These are phyloP conservation scores for Alexandromys fortis DNA, from an alignment of 2,113 vertebrate species.

Conservation along the genomic window DNA sequence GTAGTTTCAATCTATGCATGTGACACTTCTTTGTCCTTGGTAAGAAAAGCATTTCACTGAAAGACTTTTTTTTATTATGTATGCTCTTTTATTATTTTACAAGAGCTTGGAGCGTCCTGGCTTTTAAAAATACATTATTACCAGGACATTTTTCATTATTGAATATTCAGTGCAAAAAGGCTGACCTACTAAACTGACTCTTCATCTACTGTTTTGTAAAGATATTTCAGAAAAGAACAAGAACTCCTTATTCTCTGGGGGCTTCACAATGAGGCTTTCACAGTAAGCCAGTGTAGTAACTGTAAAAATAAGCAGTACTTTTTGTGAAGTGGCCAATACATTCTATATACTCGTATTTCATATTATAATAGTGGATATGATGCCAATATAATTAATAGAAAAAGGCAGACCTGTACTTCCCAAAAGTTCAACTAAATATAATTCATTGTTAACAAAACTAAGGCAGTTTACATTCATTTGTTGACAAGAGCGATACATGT, in stretches of 20 bases:
- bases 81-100: neutral
- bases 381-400: neutral
- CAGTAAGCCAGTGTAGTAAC: too few species aligned
- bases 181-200: neutral
- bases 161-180: neutral
- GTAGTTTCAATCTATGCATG: neutral
- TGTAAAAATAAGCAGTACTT: neutral
- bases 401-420: rapidly evolving
- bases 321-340: too few species aligned
- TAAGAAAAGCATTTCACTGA: neutral
- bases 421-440: neutral
- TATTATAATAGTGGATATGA: too few species aligned
- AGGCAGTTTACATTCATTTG: too few species aligned
- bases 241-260: neutral
- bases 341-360: too few species aligned
- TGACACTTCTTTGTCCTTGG: neutral
- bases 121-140: neutral
- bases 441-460: neutral
- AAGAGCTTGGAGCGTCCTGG: neutral
- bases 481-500: neutral
- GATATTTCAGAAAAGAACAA: neutral
- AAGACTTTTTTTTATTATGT: neutral
- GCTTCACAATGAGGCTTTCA: neutral
- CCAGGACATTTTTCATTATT: neutral
- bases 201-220: neutral